Evolutionary conservation across 2,888 invertebrate genomes (phyloP).

Genomic region (Ornithoptera priamus): DNA sequence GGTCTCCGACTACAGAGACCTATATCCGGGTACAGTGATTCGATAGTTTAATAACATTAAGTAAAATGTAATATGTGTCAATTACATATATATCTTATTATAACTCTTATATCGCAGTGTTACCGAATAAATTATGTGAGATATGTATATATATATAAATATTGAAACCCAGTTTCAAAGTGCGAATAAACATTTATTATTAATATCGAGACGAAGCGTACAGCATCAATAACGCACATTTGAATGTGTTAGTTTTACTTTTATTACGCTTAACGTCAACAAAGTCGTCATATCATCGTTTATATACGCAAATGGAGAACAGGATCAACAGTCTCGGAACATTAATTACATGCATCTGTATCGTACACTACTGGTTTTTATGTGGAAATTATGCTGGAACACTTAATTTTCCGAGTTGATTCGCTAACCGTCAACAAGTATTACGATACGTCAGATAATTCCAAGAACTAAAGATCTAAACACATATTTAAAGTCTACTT

Average conservation of each 20-base stretch:
- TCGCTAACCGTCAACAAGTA: slow-evolving; percentile 22
- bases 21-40: too few relatives aligned
- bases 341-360: slow-evolving; percentile 23
- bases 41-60: too few relatives aligned
- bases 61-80: too few relatives aligned
- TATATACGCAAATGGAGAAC: slow-evolving; percentile 18
- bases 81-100: too few relatives aligned
- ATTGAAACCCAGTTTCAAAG: not conserved
- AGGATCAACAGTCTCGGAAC: slow-evolving; percentile 2
- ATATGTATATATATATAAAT: not conserved
- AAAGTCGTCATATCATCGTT: slow-evolving; percentile 17
- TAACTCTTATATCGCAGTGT: too few relatives aligned
- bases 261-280: slow-evolving; percentile 23
- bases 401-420: slow-evolving; percentile 22
- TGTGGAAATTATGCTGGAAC: slow-evolving; percentile 25
- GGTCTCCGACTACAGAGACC: too few relatives aligned
- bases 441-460: slow-evolving; percentile 25
- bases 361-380: slow-evolving; percentile 22
- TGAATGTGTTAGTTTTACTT: slow-evolving; percentile 19
- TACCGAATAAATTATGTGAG: too few relatives aligned
- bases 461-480: slow-evolving; percentile 34
- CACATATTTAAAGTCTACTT: slow-evolving; percentile 26
- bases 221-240: slow-evolving; percentile 4
- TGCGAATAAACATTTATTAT: slow-evolving; percentile 1
- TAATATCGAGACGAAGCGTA: slow-evolving; percentile 10